phyloP scores from a whole-genome alignment of 2,888 invertebrate species.

The Cryptosula pallasiana region DNA sequence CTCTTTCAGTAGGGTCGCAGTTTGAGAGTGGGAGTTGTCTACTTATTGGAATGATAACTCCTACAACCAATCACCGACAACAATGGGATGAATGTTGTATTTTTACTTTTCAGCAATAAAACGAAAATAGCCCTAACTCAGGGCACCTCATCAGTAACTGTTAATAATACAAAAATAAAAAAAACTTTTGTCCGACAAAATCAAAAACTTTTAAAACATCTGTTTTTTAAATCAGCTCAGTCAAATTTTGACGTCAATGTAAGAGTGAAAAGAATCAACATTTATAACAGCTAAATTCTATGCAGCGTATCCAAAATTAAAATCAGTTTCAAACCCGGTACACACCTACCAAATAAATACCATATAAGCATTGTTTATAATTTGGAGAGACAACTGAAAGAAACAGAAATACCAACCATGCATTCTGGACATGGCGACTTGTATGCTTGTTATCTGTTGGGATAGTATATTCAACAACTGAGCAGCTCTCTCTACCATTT shows the following conservation, averaged over 20 bases:
- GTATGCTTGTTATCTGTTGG: background rate
- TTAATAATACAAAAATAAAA: too few relatives aligned
- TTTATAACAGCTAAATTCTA: background rate
- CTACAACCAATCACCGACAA: too few relatives aligned
- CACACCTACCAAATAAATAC: background rate
- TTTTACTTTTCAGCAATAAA: too few relatives aligned
- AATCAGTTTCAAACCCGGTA: background rate
- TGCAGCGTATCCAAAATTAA: background rate
- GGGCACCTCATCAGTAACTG: too few relatives aligned
- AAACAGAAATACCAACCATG: constrained; percentile 1
- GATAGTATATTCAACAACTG: background rate
- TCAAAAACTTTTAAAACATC: too few relatives aligned
- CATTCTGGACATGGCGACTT: background rate
- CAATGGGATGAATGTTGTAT: too few relatives aligned
- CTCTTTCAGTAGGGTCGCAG: too few relatives aligned
- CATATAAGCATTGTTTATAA: background rate
- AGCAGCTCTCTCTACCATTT: background rate
- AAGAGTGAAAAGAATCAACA: background rate
- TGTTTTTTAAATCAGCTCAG: background rate
- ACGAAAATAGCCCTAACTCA: too few relatives aligned
- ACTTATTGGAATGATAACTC: too few relatives aligned
- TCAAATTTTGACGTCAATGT: background rate
- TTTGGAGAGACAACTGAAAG: too few relatives aligned
- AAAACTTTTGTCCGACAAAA: too few relatives aligned
- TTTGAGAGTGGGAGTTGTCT: too few relatives aligned